Evolutionary conservation across 2,113 vertebrate genomes (phyloP).

Genomic region (Tetraodon nigroviridis): DNA sequence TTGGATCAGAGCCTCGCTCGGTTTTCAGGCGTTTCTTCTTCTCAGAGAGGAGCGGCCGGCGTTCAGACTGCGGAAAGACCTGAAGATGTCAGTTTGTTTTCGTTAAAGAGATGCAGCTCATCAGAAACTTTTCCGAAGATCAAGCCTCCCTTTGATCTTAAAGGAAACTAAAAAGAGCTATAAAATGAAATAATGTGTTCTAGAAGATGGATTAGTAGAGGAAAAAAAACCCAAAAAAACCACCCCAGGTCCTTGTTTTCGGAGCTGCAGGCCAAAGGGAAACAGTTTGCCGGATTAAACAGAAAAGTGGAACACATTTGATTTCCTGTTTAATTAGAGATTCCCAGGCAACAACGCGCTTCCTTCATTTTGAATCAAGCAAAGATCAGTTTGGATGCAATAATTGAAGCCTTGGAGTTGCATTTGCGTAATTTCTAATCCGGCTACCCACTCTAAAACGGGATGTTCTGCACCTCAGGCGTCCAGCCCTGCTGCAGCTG

Average conservation of each 20-base stretch:
- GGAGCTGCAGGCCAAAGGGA: constrained; percentile 17
- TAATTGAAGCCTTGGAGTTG: constrained; percentile 25
- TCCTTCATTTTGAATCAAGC: constrained; percentile 40
- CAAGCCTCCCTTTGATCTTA: constrained; percentile 13
- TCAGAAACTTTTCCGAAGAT: constrained; percentile 8
- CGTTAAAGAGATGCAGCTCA: constrained; percentile 5
- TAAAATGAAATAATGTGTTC: constrained; percentile 8
- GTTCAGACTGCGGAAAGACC: background rate
- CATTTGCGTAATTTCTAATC: constrained; percentile 29
- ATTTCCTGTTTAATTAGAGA: constrained; percentile 31
- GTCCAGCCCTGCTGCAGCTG: constrained; percentile 21
- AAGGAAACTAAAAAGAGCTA: constrained; percentile 4
- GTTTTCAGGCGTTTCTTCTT: constrained; percentile 5
- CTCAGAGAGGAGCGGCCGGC: constrained; percentile 4
- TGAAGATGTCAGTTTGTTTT: background rate
- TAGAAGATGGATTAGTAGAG: background rate
- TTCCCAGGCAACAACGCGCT: constrained; percentile 34
- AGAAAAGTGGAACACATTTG: constrained; percentile 29
- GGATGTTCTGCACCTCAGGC: constrained; percentile 23
- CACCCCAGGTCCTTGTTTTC: constrained; percentile 9
- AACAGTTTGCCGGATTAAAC: constrained; percentile 43
- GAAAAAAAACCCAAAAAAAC: constrained; percentile 5
- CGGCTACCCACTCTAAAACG: constrained; percentile 9
- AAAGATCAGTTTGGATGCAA: constrained; percentile 14
- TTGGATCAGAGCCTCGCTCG: constrained; percentile 14